Percentiles rank a stretch among this genome's conserved stretches.
Conservation (phyloP, 2,888 invertebrate genomes). For the Coleophora flavipennella region DNA sequence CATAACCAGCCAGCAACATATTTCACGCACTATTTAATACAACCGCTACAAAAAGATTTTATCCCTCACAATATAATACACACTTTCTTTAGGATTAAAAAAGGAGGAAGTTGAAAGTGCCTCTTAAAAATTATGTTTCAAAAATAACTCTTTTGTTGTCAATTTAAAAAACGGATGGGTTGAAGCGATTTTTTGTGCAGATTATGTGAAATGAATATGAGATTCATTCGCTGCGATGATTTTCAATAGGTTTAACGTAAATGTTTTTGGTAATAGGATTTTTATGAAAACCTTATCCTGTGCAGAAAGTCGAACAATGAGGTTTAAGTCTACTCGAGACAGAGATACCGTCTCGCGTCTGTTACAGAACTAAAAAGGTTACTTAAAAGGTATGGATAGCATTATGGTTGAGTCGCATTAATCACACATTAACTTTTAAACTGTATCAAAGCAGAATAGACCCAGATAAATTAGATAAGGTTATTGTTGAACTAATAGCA, state of each 20-base stretch:
- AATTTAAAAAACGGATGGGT: conserved; percentile 11
- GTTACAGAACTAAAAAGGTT: background rate
- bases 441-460: too few relatives aligned
- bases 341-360: conserved; percentile 4
- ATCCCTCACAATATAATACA: conserved; percentile 12
- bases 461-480: too few relatives aligned
- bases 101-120: conserved; percentile 14
- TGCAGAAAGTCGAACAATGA: too few relatives aligned
- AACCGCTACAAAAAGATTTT: conserved; percentile 22
- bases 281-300: conserved; percentile 10
- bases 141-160: conserved; percentile 12
- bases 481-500: too few relatives aligned
- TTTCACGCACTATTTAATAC: conserved; percentile 38
- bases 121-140: conserved; percentile 15
- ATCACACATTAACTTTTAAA: too few relatives aligned
- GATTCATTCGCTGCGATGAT: conserved; percentile 37
- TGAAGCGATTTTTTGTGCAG: conserved; percentile 21
- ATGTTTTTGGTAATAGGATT: conserved; percentile 48
- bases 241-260: conserved; percentile 35
- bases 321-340: too few relatives aligned
- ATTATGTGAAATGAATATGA: conserved; percentile 25
- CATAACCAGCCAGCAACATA: conserved; percentile 18
- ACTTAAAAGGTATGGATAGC: too few relatives aligned
- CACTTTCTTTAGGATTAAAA: conserved; percentile 9
- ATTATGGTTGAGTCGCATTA: too few relatives aligned